phyloP scores from a whole-genome alignment of 2,113 vertebrate species.

The Orthonyx spaldingii region DNA sequence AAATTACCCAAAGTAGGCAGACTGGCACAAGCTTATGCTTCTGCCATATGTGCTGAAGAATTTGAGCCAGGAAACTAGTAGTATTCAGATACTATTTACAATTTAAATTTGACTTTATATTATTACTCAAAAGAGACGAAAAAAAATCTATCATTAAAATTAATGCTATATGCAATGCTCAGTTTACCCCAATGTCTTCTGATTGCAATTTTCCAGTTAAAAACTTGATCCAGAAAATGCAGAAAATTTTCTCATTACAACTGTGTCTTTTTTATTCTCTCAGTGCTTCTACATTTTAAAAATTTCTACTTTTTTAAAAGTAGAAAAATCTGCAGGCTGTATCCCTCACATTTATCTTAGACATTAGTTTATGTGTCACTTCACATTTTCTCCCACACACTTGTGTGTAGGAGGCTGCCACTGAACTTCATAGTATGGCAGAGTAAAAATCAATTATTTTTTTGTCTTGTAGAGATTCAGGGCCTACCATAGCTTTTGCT shows the following conservation, averaged over 20 bases:
- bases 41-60: slow-evolving; percentile 79
- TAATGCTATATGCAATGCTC: slow-evolving; percentile 50
- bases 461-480: not conserved
- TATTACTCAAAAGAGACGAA: slow-evolving; percentile 71
- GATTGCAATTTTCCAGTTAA: slow-evolving; percentile 1
- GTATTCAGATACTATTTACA: slow-evolving; percentile 78
- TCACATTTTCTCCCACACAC: fast-evolving
- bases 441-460: not conserved
- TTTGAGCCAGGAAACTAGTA: slow-evolving; percentile 77
- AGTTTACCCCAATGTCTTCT: slow-evolving; percentile 37
- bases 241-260: not conserved
- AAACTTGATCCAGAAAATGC: slow-evolving; percentile 6
- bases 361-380: not conserved
- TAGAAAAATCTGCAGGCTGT: not conserved
- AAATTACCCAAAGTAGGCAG: slow-evolving; percentile 80
- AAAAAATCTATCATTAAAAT: slow-evolving; percentile 71
- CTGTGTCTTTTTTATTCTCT: not conserved
- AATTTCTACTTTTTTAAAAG: too few species aligned
- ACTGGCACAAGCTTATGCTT: slow-evolving; percentile 82
- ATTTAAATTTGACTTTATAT: slow-evolving; percentile 77
- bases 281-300: not conserved
- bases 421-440: not conserved
- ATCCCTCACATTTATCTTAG: not conserved
- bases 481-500: not conserved
- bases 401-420: not conserved